Base-by-base conservation (phyloP, 2,888 invertebrate species). In the Neoscelio sp. region DNA sequence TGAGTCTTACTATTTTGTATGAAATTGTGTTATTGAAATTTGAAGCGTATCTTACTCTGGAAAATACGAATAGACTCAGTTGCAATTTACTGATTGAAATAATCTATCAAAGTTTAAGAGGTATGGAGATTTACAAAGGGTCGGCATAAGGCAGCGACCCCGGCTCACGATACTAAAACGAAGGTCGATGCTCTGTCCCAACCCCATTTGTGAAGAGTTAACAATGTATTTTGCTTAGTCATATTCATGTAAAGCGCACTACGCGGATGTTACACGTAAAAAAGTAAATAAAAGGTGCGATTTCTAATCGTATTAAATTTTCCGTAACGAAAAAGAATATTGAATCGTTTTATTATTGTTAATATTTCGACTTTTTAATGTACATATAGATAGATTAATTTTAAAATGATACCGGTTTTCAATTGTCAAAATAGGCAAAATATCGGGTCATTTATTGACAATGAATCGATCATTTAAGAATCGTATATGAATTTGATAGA, bases 211-310 rank as follows among this genome's bases (percentile, higher is more conserved):
- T 46, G 60, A 67, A 67, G 26, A 54, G 48, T 67, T 65, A 62
- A 75, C 67, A 75, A 67, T 67, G 60, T 54, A 54, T 68, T 67
- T 56, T 54, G 65, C 76, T 62, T 62, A 62, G 46, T 76, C 75
- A 62, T 75, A 54, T 68, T 38, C 60, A 54, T 40, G 38, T 67
- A 60, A 46, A 67, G 60, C 38, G 23, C 26, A 28, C 7, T 15
- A 7, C 40, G 48, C 17, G 13, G 54, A 52, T 42, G 7, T 44
- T 35, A 15, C 52, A 7, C 15, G n/a, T 12, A 28, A 54, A 50
- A 71, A 46, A 10, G 0, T 13, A 1, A 33, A 10, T 40, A 15
- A 68, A 20, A 15, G 12, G 13, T 44, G 42, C 3, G 6, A 6
- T 6, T 28, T 15, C 7, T 28, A 48, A 38, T 48, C 50, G 23